Evolutionary conservation across 2,888 invertebrate genomes (phyloP), one percentile per base, ranked within the genome.

Genomic region (Melanargia galathea): DNA sequence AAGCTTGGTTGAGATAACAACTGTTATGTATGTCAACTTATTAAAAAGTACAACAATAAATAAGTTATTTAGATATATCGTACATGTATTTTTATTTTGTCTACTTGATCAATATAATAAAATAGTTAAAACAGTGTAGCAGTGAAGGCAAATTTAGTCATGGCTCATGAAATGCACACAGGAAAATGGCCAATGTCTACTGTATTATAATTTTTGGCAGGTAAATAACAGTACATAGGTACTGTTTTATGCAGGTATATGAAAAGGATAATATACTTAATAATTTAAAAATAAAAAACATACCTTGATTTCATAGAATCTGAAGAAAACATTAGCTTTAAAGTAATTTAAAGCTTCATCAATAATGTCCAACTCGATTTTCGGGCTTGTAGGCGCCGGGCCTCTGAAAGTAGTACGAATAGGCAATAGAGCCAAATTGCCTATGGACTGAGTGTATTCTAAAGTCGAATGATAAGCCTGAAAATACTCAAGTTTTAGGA

Each of bases 321-420:
- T 94, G 85, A 99, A 99, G 90, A 99, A 99, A 0, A 99, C 98
- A 91, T 99, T 99, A 0, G 99, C 99, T 92, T 98, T 99, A 87
- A 99, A 99, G 86, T 95, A 99, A 79, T 96, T 96, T 38, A 99
- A 92, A 59, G 99, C 97, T 92, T 99, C 99, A 86, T 99, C 99
- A 73, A 99, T 96, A 69, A 99, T 96, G 86, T 99, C 99, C 71
- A 93, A 92, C 49, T 96, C 96, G 59, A 94, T 93, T 71, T 90
- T 88, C 0, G 87, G 86, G 65, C 91, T 92, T 59, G 92, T 92
- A 10, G 97, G 97, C 6, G 99, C 98, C 35, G 99, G 99, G 7
- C 99, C 99, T 74, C 98, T 94, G 80, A 94, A 96, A 75, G 96
- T 95, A 0, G 99, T 99, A 71, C 95, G 94, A 58, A 99, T 87